Percentiles rank a stretch among this genome's conserved stretches.
These are phyloP conservation scores for Chiridota heheva DNA, from an alignment of 35 echinoderm and acorn worm species.

Conservation along the genomic window DNA sequence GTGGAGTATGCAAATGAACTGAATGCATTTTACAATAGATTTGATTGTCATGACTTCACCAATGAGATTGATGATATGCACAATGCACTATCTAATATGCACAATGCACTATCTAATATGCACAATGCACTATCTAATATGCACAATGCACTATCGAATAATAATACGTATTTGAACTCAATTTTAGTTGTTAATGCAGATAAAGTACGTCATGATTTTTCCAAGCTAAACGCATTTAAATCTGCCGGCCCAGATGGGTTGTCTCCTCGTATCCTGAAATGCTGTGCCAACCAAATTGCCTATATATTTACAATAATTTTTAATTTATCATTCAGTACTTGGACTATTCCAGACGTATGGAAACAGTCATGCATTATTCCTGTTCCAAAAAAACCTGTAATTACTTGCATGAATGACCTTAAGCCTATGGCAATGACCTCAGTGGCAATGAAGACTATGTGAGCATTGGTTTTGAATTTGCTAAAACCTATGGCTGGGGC, in stretches of 20 bases:
- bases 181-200: slow-evolving; percentile 1
- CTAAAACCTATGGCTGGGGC: slow-evolving; percentile 11
- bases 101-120: too few species aligned
- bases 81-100: too few species aligned
- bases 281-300: slow-evolving; percentile 8
- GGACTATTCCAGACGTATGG: neutral
- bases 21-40: slow-evolving; percentile 28
- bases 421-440: slow-evolving; percentile 58
- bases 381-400: slow-evolving; percentile 31
- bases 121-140: too few species aligned
- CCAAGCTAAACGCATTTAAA: slow-evolving; percentile 14
- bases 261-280: slow-evolving; percentile 8
- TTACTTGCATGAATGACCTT: slow-evolving; percentile 66
- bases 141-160: too few species aligned
- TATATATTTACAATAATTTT: slow-evolving; percentile 46
- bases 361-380: slow-evolving; percentile 48
- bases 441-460: slow-evolving; percentile 49
- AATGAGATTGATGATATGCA: neutral
- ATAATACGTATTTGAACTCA: too few species aligned
- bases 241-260: slow-evolving; percentile 25
- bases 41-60: slow-evolving; percentile 31
- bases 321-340: neutral
- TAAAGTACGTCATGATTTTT: slow-evolving; percentile 8
- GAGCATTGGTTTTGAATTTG: slow-evolving; percentile 25
- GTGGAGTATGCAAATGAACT: slow-evolving; percentile 45